These are phyloP conservation scores for Nettapus auritus DNA, from an alignment of 2,113 vertebrate genomes.

Conservation along the genomic window DNA sequence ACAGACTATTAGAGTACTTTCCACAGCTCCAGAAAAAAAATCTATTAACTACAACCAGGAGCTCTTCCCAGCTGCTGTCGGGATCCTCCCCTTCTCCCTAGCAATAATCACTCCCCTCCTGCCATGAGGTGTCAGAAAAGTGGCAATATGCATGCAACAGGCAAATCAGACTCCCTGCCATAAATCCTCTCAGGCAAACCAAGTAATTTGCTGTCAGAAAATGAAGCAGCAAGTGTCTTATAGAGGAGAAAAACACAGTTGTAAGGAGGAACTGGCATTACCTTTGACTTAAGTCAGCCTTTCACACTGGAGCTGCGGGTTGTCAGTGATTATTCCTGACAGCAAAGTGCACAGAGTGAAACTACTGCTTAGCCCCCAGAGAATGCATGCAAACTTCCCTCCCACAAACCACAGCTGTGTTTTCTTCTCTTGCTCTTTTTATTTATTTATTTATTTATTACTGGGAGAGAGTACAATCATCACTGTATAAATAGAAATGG, in stretches of 20 bases:
- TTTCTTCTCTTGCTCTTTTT: neutral
- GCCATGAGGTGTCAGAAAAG: neutral
- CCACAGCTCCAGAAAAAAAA: neutral
- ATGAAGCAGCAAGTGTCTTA: neutral
- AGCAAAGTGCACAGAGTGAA: neutral
- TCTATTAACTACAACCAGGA: neutral
- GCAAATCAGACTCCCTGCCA: neutral
- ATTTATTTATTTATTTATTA: neutral
- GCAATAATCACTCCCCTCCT: neutral
- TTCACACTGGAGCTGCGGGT: neutral
- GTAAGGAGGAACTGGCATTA: neutral
- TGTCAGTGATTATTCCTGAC: neutral
- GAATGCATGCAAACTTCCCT: neutral
- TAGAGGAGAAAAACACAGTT: neutral
- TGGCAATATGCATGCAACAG: neutral
- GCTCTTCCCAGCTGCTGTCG: neutral
- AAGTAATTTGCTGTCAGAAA: neutral
- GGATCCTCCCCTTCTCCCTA: neutral
- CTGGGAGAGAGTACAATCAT: neutral
- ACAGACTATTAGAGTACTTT: neutral
- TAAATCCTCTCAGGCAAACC: constrained; percentile 55
- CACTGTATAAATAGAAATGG: neutral
- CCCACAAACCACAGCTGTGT: neutral
- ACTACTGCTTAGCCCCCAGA: neutral
- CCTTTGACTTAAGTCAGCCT: neutral